Evolutionary conservation across 2,888 invertebrate species (phyloP), one percentile per base, ranked within the genome.

Genomic region (Pandemis cinnamomeana): DNA sequence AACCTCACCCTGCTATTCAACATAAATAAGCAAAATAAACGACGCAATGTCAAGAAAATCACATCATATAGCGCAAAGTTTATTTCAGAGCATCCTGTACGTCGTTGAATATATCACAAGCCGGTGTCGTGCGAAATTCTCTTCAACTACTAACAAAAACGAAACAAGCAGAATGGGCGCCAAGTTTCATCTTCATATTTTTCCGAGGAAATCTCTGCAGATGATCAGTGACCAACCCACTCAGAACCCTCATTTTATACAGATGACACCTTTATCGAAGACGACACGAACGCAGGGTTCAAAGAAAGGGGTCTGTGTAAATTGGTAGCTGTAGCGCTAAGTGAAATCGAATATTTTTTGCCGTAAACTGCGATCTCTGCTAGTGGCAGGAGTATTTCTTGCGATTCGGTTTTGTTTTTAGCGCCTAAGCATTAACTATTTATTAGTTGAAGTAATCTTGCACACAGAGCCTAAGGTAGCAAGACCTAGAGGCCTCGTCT

Each of bases 181-280:
- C 84, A 85, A 85, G 78, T 86, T 84, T 80, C 83, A 85, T 85
- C 86, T 83, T 82, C 84, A 86, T 86, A 86, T 86, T 86, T 85
- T 84, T 79, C 78, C 78, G 66, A 67, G 76, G 73, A 82, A 84
- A 84, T 84, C 82, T 81, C 81, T 78, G 78, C 76, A 78, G 80
- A 79, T 81, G 82, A 83, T 79, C 76, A 75, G 62, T 27, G 20
- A 69, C 82, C 79, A 83, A 20, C 53, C 15, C 72, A 13, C 7
- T n/a, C 27, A 75, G 78, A 78, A 10, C 79, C 68, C n/a, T 13
- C 2, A 0, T 41, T 64, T 4, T 3, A 51, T 36, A 20, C 44
- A 15, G 1, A 58, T 20, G 36, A 8, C 20, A n/a, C 44, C 44
- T 58, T 46, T 48, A 36, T 7, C 48, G 2, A 36, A 60, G 41